Evolutionary conservation across 1,140 invertebrate species (phyloP), one percentile per base, ranked within the genome.

Genomic region (Choristoneura fumiferana): DNA sequence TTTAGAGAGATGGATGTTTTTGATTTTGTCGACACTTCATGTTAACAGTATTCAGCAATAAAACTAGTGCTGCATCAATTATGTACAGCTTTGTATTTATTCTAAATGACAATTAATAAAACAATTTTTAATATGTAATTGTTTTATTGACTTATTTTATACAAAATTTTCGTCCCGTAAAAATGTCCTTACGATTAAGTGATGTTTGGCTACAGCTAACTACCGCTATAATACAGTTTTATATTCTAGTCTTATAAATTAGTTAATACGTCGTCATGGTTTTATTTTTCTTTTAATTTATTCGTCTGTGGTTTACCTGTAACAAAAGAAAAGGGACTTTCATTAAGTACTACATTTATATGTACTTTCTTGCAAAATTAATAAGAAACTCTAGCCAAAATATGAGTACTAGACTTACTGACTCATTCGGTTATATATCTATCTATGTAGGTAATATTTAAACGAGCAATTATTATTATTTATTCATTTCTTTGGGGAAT

Each of bases 251-350:
- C 43, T 49, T 49, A 49, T 8, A 49, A 49, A 33, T 17, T 49
- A 49, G 12, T 3, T 29, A 29, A 29, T 29, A 29, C 22, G 22
- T 29, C 22, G 22, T 39, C n/a, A 37, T 18, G 9, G 54, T 33
- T 40, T 62, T 60, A 88, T 58, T 86, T 86, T 5, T 85, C 81
- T 58, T 88, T 88, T 73, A 86, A 67, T 62, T 88, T 49, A 49
- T 49, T 88, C 36, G 68, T 80, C 62, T 79, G 80, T 76, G 81
- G 85, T 74, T 86, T 84, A 56, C 79, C 85, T 88, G 85, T n/a
- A 78, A 85, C 63, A 63, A 34, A 67, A 62, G 54, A 61, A 38
- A 22, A 18, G n/a, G n/a, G n/a, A n/a, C n/a, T n/a, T n/a, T n/a
- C n/a, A n/a, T n/a, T 36, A 37, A 33, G 29, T 13, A 18, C n/a